A percentile compares a stretch with the other conserved stretches of the same genome.
Conservation (phyloP, 2,797 vertebrate genomes). For the Notolabrus celidotus region DNA sequence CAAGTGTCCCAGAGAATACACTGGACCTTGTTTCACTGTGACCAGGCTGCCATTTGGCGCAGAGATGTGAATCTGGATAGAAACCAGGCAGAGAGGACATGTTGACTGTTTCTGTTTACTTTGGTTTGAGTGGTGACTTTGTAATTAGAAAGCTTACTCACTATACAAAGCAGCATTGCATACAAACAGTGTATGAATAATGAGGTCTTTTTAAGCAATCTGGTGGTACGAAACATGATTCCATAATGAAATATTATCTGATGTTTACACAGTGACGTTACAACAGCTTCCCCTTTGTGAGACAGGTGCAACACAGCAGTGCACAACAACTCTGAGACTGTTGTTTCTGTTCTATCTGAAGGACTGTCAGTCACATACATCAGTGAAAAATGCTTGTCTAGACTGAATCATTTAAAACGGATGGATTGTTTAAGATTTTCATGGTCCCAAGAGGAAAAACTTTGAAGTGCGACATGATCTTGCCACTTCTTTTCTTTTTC, state of each 20-base stretch:
- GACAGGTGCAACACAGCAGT: slow-evolving; percentile 2
- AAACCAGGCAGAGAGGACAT: slow-evolving; percentile 1
- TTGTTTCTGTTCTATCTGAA: no score
- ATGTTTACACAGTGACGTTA: not conserved
- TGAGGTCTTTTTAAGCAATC: no score
- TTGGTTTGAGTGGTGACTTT: slow-evolving; percentile 38
- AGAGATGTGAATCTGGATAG: slow-evolving; percentile 41
- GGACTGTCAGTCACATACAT: no score
- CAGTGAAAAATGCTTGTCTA: no score
- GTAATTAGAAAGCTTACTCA: slow-evolving; percentile 38
- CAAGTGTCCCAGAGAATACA: slow-evolving; percentile 49
- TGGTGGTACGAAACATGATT: no score
- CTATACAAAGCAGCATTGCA: not conserved
- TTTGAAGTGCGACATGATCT: no score
- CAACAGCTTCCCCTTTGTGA: not conserved
- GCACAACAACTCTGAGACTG: no score
- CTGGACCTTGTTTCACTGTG: slow-evolving; percentile 41
- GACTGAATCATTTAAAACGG: no score
- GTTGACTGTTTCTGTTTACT: slow-evolving; percentile 36
- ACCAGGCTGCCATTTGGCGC: slow-evolving; percentile 19
- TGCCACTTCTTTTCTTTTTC: no score
- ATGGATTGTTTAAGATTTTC: no score
- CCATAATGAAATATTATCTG: no score
- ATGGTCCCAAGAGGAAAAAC: no score
- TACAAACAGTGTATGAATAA: not conserved